Base-by-base conservation (phyloP, 2,888 invertebrate species). In the Nematopogon swammerdamellus region DNA sequence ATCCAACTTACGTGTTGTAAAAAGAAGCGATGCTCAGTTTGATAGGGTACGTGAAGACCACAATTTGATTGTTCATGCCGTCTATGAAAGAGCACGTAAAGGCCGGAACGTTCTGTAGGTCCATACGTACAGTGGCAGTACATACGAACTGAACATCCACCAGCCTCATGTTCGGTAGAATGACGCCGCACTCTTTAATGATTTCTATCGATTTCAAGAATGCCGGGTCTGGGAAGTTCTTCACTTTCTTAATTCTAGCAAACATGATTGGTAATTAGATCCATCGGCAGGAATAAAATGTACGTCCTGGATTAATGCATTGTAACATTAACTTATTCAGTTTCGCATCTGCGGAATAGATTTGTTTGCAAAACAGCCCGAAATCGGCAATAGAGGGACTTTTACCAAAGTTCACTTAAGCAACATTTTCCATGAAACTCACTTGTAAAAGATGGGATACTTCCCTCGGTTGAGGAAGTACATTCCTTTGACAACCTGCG, bases 381-480 rank as follows among this genome's bases (percentile, higher is more conserved):
- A n/a, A n/a, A n/a, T n/a, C n/a, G n/a, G n/a, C n/a, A n/a, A n/a
- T n/a, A n/a, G n/a, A n/a, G n/a, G n/a, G n/a, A n/a, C n/a, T n/a
- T n/a, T n/a, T n/a, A n/a, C n/a, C n/a, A n/a, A n/a, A n/a, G n/a
- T n/a, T n/a, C n/a, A n/a, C n/a, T n/a, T n/a, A n/a, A n/a, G n/a
- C n/a, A n/a, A n/a, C n/a, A n/a, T n/a, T n/a, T n/a, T n/a, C n/a
- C n/a, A n/a, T n/a, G n/a, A n/a, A n/a, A 25, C 73, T 68, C 59
- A 84, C 84, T 70, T 73, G 58, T 67, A 85, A 61, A 72, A 74
- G 51, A 84, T 70, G 51, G 79, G 81, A 57, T 83, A 82, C 65
- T 77, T 80, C 44, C 85, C 85, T 19, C 77, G 68, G 65, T 86
- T 87, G 18, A 72, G 63, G 19, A 87, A 65, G 45, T 69, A 70